These are phyloP conservation scores for Vanessa atalanta DNA, from an alignment of 1,140 invertebrate genomes.

Conservation along the genomic window DNA sequence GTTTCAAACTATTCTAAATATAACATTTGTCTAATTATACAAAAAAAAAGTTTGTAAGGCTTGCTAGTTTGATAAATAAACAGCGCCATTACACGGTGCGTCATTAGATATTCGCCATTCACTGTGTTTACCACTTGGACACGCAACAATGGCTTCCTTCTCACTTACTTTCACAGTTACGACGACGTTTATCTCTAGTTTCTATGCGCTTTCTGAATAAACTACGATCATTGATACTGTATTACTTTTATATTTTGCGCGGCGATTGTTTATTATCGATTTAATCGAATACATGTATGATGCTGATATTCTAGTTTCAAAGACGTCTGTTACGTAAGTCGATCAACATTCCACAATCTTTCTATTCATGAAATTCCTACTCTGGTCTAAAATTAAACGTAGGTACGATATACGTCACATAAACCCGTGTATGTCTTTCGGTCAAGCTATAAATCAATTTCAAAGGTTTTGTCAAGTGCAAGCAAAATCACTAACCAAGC, in stretches of 20 bases:
- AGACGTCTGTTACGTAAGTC: not conserved
- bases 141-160: constrained; percentile 64
- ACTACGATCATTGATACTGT: constrained; percentile 8
- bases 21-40: not conserved
- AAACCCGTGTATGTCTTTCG: constrained; percentile 36
- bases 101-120: constrained; percentile 41
- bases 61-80: constrained; percentile 11
- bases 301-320: not conserved
- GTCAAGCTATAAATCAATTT: constrained; percentile 42
- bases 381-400: constrained; percentile 36
- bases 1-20: too few species aligned
- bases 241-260: not conserved
- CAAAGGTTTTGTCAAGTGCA: constrained; percentile 46
- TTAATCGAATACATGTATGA: not conserved
- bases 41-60: not conserved
- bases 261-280: not conserved
- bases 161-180: constrained; percentile 74
- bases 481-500: constrained; percentile 40
- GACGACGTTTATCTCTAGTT: constrained; percentile 46
- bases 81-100: constrained; percentile 21
- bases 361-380: constrained; percentile 42
- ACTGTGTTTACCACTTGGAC: constrained; percentile 44
- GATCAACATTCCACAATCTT: constrained; percentile 14
- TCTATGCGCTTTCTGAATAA: constrained; percentile 44
- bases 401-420: not conserved